Base-by-base conservation (phyloP, 2,888 invertebrate species). In the Ormyrus nitidulus region DNA sequence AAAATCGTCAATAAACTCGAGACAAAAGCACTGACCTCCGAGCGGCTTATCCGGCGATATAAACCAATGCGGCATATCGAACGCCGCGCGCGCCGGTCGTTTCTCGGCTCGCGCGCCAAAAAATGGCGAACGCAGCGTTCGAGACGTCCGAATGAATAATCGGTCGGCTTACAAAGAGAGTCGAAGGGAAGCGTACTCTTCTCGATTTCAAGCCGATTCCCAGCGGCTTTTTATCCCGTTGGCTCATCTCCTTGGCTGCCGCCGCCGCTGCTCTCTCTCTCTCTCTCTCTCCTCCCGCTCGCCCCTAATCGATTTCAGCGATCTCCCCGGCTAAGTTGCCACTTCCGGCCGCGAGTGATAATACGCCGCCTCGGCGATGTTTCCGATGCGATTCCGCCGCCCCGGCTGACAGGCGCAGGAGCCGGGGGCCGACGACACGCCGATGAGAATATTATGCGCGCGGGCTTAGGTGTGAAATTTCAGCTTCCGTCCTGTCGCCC, bases 341-440 rank as follows among this genome's bases (percentile, higher is more conserved):
- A 72, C 71, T 72, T 72, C 61, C 71, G 71, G 71, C 61, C 34
- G 66, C 65, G 68, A 66, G 70, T 70, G 69, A 69, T 70, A 58
- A 70, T 58, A 69, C 66, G 46, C 6, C 19, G 13, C 6, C n/a
- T 9, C 48, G 51, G 51, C 66, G 66, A 66, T 66, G 53, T 66
- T 66, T 66, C 66, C 66, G 53, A 66, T 66, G 51, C 51, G 51
- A 51, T 51, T 53, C 53, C 66, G 9, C 58, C 19, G 13, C 58
- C n/a, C 8, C 58, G 34, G 34, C 34, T 34, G 34, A 34, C 34
- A 34, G 34, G 3, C 34, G 34, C 34, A 0, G 34, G 34, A 34
- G 34, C 34, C 34, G 34, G 34, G 34, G 34, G 34, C 34, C 34
- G 34, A 34, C 34, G 34, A 34, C 34, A 34, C 34, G 34, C 34